phyloP scores from a whole-genome alignment of 2,113 vertebrate genomes.

The Aramus guarauna region DNA sequence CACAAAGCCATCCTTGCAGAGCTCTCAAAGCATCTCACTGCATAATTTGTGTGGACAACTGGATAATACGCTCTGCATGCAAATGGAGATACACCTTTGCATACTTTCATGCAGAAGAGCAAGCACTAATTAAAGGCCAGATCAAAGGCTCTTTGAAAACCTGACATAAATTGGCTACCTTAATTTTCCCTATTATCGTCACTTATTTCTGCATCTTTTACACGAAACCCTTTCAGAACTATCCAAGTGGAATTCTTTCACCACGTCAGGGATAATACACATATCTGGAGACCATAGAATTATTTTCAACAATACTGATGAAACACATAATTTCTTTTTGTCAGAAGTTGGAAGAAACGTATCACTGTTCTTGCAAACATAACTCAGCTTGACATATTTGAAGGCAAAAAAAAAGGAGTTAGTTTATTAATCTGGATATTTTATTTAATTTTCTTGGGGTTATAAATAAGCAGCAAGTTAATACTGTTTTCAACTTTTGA shows the following conservation, averaged over 20 bases:
- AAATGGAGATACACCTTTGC: not conserved
- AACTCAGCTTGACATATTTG: slow-evolving; percentile 5
- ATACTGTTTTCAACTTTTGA: slow-evolving; percentile 57
- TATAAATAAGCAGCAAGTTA: slow-evolving; percentile 63
- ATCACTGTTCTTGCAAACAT: not conserved
- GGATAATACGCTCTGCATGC: fast-evolving
- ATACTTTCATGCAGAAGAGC: not conserved
- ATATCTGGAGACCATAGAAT: not conserved
- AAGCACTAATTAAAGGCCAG: not conserved
- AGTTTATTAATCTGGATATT: slow-evolving; percentile 43
- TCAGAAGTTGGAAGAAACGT: slow-evolving; percentile 15
- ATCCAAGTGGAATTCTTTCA: not conserved
- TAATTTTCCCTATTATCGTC: not conserved
- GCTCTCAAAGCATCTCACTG: not conserved
- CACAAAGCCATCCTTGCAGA: not conserved
- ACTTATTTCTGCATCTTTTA: not conserved
- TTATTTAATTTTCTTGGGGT: slow-evolving; percentile 55
- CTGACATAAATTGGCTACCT: not conserved
- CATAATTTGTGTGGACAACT: not conserved
- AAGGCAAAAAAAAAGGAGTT: slow-evolving; percentile 8
- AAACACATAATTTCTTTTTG: slow-evolving; percentile 29
- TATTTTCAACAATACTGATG: not conserved
- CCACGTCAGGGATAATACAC: not conserved
- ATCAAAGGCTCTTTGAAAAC: not conserved
- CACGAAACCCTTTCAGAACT: not conserved